These are phyloP conservation scores for Drosophila lutescens DNA, from an alignment of 2,888 invertebrate species.

Conservation along the genomic window DNA sequence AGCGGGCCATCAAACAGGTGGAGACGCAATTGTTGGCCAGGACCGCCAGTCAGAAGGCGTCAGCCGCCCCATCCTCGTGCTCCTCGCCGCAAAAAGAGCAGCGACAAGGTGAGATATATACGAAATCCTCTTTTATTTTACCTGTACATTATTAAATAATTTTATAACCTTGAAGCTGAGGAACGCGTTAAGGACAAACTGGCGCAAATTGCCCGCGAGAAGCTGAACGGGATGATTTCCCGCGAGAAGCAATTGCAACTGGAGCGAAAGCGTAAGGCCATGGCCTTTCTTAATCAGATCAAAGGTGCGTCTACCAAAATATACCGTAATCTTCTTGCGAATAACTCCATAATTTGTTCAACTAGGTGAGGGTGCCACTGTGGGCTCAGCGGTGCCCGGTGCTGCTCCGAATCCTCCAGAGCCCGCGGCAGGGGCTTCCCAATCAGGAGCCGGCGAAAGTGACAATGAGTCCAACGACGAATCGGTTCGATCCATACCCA, in stretches of 20 bases:
- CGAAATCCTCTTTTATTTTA: neutral
- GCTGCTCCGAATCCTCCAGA: constrained; percentile 23
- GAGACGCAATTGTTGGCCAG: constrained; percentile 82
- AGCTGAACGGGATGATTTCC: constrained; percentile 86
- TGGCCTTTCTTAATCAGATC: constrained; percentile 89
- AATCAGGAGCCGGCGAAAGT: neutral
- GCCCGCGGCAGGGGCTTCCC: constrained; percentile 33
- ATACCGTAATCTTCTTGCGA: neutral
- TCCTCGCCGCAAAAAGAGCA: constrained; percentile 56
- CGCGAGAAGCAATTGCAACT: constrained; percentile 87
- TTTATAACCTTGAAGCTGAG: constrained; percentile 83
- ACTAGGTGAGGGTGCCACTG: constrained; percentile 53
- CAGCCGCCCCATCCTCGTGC: neutral
- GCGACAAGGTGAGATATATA: constrained; percentile 51
- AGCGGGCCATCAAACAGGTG: constrained; percentile 83
- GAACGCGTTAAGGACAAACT: constrained; percentile 87
- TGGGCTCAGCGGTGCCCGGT: neutral
- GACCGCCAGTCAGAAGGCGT: constrained; percentile 42
- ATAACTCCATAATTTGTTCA: neutral
- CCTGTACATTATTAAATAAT: neutral
- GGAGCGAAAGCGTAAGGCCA: constrained; percentile 92
- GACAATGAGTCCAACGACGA: constrained; percentile 75
- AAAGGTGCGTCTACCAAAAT: constrained; percentile 71
- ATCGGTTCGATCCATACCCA: constrained; percentile 84
- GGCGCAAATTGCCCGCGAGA: constrained; percentile 86